Base-by-base conservation (phyloP, 2,888 invertebrate genomes). In the Cryptophagus acutangulus region DNA sequence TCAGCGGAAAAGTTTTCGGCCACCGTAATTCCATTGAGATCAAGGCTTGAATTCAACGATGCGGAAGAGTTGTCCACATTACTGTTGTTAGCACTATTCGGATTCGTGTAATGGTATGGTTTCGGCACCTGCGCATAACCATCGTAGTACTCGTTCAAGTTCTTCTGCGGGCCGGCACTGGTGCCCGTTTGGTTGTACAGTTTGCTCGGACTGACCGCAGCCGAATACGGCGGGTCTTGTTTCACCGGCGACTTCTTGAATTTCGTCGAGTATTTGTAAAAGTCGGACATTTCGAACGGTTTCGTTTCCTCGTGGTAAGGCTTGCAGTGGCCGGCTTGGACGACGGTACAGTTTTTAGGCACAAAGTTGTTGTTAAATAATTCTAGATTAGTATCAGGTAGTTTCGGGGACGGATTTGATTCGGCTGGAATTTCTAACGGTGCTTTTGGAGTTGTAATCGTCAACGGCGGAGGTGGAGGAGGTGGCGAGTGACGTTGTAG, bases 211-310 rank as follows among this genome's bases (percentile, higher is more conserved):
- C 24, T 20, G 6, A 20, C 6, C 6, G 6, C 6, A 20, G n/a
- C 24, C n/a, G 24, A n/a, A 20, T n/a, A 8, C 6, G 24, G n/a
- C n/a, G 6, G 24, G 6, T 20, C 24, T 20, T 13, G 31, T 38
- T 57, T 57, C 6, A 42, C 48, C 9, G 66, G 66, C 4, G 66
- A 64, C 41, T 66, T 90, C 83, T 46, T 93, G 79, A 87, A 91
- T 66, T 93, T 92, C 3, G 92, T 93, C 36, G 94, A 95, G 68
- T 96, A 96, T 70, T 95, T 96, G 68, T 94, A 96, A 69, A 93
- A 95, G 70, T 96, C 96, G 0, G 93, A 85, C 89, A 95, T 93
- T 74, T 95, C 95, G 71, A 94, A 96, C 2, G 95, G 95, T 66
- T 96, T 96, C 0, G 90, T 89, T 40, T 91, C 88, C 72, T 96